Evolutionary conservation across 2,113 vertebrate genomes (phyloP).

Genomic region (Colossoma macropomum): DNA sequence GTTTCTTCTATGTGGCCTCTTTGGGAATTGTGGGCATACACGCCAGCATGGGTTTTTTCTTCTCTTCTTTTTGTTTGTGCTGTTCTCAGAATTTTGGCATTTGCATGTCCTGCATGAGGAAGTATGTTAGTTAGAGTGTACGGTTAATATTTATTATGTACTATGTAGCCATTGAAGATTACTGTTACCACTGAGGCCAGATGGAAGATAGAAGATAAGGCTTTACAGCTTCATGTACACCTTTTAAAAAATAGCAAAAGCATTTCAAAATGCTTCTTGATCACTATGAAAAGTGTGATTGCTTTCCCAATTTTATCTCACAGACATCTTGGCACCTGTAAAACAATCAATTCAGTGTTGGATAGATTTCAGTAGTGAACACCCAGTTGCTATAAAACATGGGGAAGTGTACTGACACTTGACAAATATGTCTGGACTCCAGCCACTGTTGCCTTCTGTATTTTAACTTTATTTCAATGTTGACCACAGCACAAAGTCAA

Average conservation of each 20-base stretch:
- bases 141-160: not conserved
- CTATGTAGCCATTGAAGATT: not conserved
- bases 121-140: not conserved
- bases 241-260: not conserved
- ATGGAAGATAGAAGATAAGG: not conserved
- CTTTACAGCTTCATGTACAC: not conserved
- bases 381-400: not conserved
- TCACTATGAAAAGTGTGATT: not conserved
- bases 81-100: not conserved
- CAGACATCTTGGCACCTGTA: not conserved
- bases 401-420: constrained; percentile 9
- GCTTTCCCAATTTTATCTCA: not conserved
- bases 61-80: constrained; percentile 9
- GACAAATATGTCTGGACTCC: not conserved
- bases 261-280: constrained; percentile 25
- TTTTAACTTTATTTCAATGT: not conserved
- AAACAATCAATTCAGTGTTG: not conserved
- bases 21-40: not conserved
- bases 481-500: not conserved
- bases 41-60: not conserved
- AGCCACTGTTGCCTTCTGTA: not conserved
- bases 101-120: constrained; percentile 8
- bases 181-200: not conserved
- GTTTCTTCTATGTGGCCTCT: not conserved
- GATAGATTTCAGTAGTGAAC: constrained; percentile 6